These are phyloP conservation scores for Dryomyza anilis DNA, from an alignment of 2,888 invertebrate species.

Conservation along the genomic window DNA sequence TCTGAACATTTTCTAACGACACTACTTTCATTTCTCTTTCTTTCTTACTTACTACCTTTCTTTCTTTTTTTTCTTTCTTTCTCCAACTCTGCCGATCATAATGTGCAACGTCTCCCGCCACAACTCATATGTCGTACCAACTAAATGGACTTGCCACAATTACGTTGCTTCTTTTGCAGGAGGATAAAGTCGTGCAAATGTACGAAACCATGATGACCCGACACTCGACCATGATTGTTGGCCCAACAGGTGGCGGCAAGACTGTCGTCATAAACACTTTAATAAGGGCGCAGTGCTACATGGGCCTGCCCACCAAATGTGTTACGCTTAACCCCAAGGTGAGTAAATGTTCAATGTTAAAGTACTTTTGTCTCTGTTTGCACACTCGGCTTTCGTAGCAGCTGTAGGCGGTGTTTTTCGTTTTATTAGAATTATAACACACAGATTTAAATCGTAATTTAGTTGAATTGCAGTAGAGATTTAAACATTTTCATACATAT, in stretches of 20 bases:
- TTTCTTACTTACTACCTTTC: neutral
- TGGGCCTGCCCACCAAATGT: constrained; percentile 80
- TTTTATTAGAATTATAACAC: no score
- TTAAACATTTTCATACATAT: no score
- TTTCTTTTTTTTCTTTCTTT: neutral
- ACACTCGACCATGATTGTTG: constrained; percentile 90
- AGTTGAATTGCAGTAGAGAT: no score
- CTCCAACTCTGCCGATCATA: neutral
- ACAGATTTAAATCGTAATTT: no score
- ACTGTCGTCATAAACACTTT: constrained; percentile 81
- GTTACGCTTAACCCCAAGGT: constrained; percentile 83
- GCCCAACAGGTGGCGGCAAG: constrained; percentile 93
- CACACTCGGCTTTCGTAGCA: neutral
- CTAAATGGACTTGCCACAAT: neutral
- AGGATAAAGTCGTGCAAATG: constrained; percentile 87
- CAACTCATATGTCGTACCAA: neutral
- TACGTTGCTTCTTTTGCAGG: constrained; percentile 61
- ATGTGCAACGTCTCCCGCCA: neutral
- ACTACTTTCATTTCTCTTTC: neutral
- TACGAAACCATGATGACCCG: constrained; percentile 96
- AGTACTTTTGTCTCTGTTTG: constrained; percentile 22
- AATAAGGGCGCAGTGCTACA: constrained; percentile 76
- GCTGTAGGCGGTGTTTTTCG: constrained; percentile 3
- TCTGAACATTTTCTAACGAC: neutral
- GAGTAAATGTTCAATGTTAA: constrained; percentile 28